phyloP scores from a whole-genome alignment of 2,888 invertebrate species.

The Oscheius sp. region DNA sequence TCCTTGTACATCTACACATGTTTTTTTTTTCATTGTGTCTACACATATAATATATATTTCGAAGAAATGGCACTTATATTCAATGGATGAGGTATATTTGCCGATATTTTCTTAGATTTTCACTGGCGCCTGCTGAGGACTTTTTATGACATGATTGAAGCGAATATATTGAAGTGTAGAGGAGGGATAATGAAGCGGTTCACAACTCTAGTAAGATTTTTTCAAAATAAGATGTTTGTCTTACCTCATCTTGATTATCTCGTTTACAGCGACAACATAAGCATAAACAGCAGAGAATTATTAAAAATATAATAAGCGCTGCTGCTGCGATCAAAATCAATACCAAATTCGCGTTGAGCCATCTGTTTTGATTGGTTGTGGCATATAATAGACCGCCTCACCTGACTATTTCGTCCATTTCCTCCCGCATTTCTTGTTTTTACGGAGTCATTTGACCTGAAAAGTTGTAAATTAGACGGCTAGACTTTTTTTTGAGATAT shows the following conservation, averaged over 20 bases:
- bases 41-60: background rate
- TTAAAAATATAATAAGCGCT: background rate
- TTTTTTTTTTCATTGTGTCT: background rate
- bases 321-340: background rate
- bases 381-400: too few relatives aligned
- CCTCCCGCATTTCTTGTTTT: slow-evolving; percentile 1
- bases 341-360: background rate
- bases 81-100: slow-evolving; percentile 14
- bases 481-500: background rate
- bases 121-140: background rate
- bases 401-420: slow-evolving; percentile 7
- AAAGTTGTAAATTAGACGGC: background rate
- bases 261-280: slow-evolving; percentile 1
- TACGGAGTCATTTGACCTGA: background rate
- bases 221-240: too few relatives aligned
- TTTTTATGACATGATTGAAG: slow-evolving; percentile 30
- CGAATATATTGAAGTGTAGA: slow-evolving; percentile 48
- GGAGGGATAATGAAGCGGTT: slow-evolving; percentile 40
- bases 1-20: background rate
- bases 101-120: slow-evolving; percentile 9
- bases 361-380: slow-evolving; percentile 14
- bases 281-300: background rate
- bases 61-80: background rate
- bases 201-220: slow-evolving; percentile 7
- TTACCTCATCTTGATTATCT: slow-evolving; percentile 12